Evolutionary conservation across 2,113 vertebrate species (phyloP).

Genomic region (Vidua macroura): DNA sequence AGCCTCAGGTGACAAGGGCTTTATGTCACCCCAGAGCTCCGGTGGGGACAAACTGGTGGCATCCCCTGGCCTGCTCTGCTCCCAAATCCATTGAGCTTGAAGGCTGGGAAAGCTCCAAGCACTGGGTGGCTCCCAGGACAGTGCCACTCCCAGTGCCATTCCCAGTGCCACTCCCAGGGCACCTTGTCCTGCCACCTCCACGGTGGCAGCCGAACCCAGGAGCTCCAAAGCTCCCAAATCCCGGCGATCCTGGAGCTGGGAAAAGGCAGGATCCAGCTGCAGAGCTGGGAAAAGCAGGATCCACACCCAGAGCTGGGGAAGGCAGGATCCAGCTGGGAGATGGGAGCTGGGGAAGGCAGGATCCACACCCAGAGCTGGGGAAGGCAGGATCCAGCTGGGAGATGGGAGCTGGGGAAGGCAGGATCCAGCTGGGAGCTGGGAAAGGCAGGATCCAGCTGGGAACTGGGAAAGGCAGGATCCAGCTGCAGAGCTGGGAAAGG

Average conservation of each 20-base stretch:
- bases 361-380: not conserved
- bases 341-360: not conserved
- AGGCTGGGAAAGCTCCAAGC: not conserved
- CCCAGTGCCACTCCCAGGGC: not conserved
- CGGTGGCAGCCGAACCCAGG: not conserved
- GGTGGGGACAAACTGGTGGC: rapidly evolving
- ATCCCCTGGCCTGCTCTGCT: not conserved
- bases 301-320: not conserved
- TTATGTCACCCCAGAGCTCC: not conserved
- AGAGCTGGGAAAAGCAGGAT: not conserved
- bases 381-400: not conserved
- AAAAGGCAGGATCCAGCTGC: not conserved
- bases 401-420: not conserved
- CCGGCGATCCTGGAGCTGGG: rapidly evolving
- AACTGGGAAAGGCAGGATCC: too few species aligned
- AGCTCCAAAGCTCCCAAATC: not conserved
- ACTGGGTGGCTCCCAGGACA: rapidly evolving
- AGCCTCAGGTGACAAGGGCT: not conserved
- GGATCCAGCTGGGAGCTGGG: too few species aligned
- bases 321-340: not conserved
- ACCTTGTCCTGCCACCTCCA: not conserved
- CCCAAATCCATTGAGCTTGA: rapidly evolving
- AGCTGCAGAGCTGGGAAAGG: too few species aligned
- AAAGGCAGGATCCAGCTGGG: too few species aligned
- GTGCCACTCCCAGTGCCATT: not conserved